Conservation (phyloP, 35 echinoderm and acorn worm genomes). For the Hemicentrotus pulcherrimus region DNA sequence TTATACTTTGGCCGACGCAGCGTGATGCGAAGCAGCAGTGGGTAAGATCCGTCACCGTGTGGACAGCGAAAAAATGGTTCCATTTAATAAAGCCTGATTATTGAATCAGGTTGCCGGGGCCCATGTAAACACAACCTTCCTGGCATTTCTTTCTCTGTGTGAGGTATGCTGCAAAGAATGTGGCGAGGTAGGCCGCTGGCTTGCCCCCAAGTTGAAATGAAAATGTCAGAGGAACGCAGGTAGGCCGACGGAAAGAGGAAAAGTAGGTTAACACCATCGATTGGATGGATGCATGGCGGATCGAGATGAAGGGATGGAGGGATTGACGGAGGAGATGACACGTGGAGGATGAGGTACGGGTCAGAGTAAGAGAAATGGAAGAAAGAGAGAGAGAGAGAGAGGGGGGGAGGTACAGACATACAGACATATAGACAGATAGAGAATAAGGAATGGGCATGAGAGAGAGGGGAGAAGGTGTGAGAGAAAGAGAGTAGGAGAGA, state of each 20-base stretch:
- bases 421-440: too few species aligned
- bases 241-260: neutral
- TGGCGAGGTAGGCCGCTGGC: neutral
- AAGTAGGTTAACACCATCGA: neutral
- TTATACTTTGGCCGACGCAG: neutral
- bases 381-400: too few species aligned
- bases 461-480: too few species aligned
- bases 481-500: too few species aligned
- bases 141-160: neutral
- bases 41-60: neutral
- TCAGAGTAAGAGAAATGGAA: too few species aligned
- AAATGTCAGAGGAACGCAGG: conserved; percentile 2
- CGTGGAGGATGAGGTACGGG: neutral
- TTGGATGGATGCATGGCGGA: neutral
- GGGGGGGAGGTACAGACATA: too few species aligned
- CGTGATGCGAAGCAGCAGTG: neutral
- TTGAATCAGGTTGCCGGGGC: neutral
- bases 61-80: neutral
- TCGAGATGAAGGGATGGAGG: neutral
- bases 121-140: neutral
- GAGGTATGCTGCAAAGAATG: neutral
- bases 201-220: neutral
- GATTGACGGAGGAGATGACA: neutral
- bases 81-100: neutral
- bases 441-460: too few species aligned